Base-by-base conservation (phyloP, 92 coral and sea anemone species). In the Parazoanthus darwini region DNA sequence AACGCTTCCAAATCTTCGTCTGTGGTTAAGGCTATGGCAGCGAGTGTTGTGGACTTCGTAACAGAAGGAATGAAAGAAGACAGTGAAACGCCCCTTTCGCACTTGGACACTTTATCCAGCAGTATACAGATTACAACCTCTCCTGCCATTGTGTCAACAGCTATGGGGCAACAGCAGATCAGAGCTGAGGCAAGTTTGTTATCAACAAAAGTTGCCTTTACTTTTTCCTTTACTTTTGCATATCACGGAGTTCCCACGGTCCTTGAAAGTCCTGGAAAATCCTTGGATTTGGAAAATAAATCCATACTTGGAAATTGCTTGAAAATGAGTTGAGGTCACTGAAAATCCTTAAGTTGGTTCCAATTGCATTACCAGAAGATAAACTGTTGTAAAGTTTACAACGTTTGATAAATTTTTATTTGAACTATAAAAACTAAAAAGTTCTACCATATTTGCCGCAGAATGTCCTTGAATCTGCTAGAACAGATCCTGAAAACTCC, bases 101-200 rank as follows among this genome's bases (percentile, higher is more conserved):
- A 70, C 43, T 74, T 84, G 13, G 87, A 84, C 35, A 26, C 44
- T 20, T 51, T 36, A 26, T 20, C 76, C 42, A 74, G 74, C 84
- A 81, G 80, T 8, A 71, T 87, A 23, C 93, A 91, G 74, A 29
- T 78, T 16, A 87, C 91, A 36, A 88, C 96, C 2, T 92, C 89
- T 8, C 98, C 98, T 15, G 74, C 92, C 33, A 83, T 89, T 72
- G 98, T 94, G 76, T 90, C 86, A 13, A 90, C 82, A 73, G 98
- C 98, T 8, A 94, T 94, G 98, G 93, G 94, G 26, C 92, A 84
- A 35, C 98, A 94, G 70, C 94, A 93, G 66, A 88, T 91, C 48
- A 94, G 98, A 74, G 98, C 92, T 14, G 96, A 93, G 93, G 98
- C 92, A 75, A 88, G 97, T 86, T 4, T 10, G 36, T 8, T 43